Evolutionary conservation across 1,140 invertebrate genomes (phyloP).

Genomic region (Camponotus vicinus): DNA sequence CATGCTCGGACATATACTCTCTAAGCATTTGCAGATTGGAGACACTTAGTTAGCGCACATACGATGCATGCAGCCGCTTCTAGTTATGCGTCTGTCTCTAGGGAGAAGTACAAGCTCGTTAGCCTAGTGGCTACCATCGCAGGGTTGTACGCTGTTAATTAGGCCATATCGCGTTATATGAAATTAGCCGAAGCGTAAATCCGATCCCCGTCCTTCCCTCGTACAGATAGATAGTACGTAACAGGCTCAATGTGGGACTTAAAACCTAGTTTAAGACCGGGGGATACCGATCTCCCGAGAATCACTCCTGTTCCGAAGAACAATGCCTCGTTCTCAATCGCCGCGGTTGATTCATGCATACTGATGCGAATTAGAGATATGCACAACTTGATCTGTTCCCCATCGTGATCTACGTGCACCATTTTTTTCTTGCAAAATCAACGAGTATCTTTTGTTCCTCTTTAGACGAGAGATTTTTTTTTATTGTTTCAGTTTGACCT

Average conservation of each 20-base stretch:
- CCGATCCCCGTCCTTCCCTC: constrained; percentile 5
- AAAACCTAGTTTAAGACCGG: constrained; percentile 24
- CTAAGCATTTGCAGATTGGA: background rate
- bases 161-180: constrained; percentile 58
- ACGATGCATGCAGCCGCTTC: constrained; percentile 3
- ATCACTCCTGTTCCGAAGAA: constrained; percentile 64
- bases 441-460: background rate
- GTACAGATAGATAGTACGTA: background rate
- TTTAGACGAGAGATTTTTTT: background rate
- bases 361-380: constrained; percentile 51
- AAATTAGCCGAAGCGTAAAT: constrained; percentile 71
- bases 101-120: constrained; percentile 48
- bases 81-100: constrained; percentile 30
- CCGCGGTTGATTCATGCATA: constrained; percentile 5
- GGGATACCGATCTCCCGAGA: constrained; percentile 56
- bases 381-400: constrained; percentile 40
- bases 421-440: background rate
- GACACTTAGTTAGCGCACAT: constrained; percentile 5
- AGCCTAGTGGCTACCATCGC: constrained; percentile 11
- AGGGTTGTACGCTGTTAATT: constrained; percentile 57
- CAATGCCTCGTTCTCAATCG: constrained; percentile 67
- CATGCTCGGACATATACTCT: background rate
- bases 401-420: constrained; percentile 13
- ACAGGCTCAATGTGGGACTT: constrained; percentile 23
- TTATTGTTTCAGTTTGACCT: background rate